Percentiles rank a stretch among this genome's conserved stretches.
Conservation (phyloP, 2,797 vertebrate genomes). For the Eidolon dupreanum region DNA sequence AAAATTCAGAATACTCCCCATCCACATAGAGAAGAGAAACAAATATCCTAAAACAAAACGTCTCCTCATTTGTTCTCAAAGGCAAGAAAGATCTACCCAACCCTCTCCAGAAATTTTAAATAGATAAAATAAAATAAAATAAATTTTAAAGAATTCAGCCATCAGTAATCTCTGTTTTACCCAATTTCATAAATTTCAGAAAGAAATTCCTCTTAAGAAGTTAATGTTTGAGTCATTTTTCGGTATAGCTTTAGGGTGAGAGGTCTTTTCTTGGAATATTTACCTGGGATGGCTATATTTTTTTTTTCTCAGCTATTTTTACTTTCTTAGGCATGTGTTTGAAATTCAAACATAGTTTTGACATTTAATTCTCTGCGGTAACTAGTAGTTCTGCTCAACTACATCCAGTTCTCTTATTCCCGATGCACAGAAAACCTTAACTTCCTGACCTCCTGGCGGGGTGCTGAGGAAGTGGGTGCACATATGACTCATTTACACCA, state of each 20-base stretch:
- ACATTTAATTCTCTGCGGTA: neutral
- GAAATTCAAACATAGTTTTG: neutral
- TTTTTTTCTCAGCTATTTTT: neutral
- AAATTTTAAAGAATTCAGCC: neutral
- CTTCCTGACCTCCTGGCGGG: neutral
- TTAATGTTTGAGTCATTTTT: neutral
- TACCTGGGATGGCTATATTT: neutral
- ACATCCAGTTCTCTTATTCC: neutral
- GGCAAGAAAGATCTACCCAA: neutral
- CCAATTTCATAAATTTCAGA: neutral
- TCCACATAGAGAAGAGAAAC: neutral
- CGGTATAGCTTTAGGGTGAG: neutral
- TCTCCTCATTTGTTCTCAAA: neutral
- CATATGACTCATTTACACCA: too few species aligned
- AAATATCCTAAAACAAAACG: neutral
- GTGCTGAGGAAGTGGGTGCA: neutral
- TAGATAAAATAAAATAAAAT: neutral
- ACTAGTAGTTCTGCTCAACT: neutral
- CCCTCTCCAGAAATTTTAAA: neutral
- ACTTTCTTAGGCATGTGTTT: neutral
- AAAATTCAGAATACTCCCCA: neutral
- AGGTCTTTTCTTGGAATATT: neutral
- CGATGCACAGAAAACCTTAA: neutral
- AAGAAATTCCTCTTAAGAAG: neutral
- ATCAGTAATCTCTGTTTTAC: neutral